Evolutionary conservation across 1,140 invertebrate genomes (phyloP), one percentile per base, ranked within the genome.

Genomic region (Drosophila triauraria): DNA sequence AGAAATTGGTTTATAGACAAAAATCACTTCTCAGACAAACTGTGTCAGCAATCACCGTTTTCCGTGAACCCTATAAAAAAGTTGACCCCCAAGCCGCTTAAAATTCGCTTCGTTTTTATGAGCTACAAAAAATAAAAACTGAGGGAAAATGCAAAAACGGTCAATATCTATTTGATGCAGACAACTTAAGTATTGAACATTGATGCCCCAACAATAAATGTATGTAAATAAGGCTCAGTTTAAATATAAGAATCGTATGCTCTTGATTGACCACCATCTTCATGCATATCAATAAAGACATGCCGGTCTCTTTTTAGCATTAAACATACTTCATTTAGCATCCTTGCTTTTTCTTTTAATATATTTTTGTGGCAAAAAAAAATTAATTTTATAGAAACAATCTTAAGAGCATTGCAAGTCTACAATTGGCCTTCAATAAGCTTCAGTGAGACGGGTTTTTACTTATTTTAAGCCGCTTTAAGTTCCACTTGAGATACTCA

Each of bases 81-180:
- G 32, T 15, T 50, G 65, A 58, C 20, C 68, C 8, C 25, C 65
- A 71, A 70, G 64, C 68, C 48, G 51, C 65, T 71, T 70, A 48
- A 70, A 42, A 42, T 42, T 35, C 13, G 20, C 6, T 35, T 15
- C 30, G 25, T 20, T 70, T 67, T 70, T 47, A 56, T 6, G 50
- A 48, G 64, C 9, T 70, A 5, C 5, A n/a, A n/a, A 15, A 43
- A 43, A 23, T 0, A 3, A 23, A 54, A 47, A n/a, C 1, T 3
- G 2, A 6, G 12, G n/a, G 9, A 40, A 35, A 40, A 23, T 4
- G 30, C 40, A n/a, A 17, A 27, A 15, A 13, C 17, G 40, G 15
- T 17, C 20, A 20, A 47, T 46, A 40, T 38, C 13, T 4, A 17
- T 23, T 32, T 23, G 25, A 60, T 50, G 8, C 27, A 15, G 8